Evolutionary conservation across 2,888 invertebrate species (phyloP).

Genomic region (Parnassius mnemosyne): DNA sequence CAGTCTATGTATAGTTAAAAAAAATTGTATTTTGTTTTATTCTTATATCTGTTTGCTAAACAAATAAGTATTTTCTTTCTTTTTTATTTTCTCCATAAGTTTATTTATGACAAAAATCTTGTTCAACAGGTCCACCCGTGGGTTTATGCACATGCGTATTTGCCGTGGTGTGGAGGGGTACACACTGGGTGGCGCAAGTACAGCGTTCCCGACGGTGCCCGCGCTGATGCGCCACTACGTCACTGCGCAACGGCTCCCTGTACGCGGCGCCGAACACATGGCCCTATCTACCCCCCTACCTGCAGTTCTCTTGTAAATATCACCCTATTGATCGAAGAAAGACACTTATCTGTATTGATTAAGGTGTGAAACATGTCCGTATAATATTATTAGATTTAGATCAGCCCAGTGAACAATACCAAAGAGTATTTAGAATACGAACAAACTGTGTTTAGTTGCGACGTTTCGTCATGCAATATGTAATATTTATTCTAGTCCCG

Average conservation of each 20-base stretch:
- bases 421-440: slow-evolving; percentile 60
- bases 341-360: neutral
- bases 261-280: slow-evolving; percentile 98
- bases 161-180: slow-evolving; percentile 90
- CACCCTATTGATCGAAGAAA: slow-evolving; percentile 20
- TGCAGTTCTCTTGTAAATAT: slow-evolving; percentile 85
- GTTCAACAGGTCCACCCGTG: slow-evolving; percentile 90
- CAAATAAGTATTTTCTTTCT: too few relatives aligned
- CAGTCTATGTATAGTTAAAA: too few relatives aligned
- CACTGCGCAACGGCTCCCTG: slow-evolving; percentile 94
- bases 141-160: slow-evolving; percentile 98
- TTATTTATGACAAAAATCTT: slow-evolving; percentile 13
- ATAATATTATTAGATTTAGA: slow-evolving; percentile 53
- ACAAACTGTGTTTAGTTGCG: slow-evolving; percentile 40
- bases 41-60: too few relatives aligned
- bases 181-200: slow-evolving; percentile 95
- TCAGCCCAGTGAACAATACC: slow-evolving; percentile 68
- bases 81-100: too few relatives aligned
- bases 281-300: slow-evolving; percentile 95
- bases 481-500: slow-evolving; percentile 20
- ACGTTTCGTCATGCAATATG: slow-evolving; percentile 39
- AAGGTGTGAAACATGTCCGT: too few relatives aligned
- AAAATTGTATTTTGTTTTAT: too few relatives aligned
- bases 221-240: slow-evolving; percentile 95
- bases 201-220: slow-evolving; percentile 95